Evolutionary conservation across 2,797 vertebrate species (phyloP).

Genomic region (Acipenser oxyrinchus): DNA sequence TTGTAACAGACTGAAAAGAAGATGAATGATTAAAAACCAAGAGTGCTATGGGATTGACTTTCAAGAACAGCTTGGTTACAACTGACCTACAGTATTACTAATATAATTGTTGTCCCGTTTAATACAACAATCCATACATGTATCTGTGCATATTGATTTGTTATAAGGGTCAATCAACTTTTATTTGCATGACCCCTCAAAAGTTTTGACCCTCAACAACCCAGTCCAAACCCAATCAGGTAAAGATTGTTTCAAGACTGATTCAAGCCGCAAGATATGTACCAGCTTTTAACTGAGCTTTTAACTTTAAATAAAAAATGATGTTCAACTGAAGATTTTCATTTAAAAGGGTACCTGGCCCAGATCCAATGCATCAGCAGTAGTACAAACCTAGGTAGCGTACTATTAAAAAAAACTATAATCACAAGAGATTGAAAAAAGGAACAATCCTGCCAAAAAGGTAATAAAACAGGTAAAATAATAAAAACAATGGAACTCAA

Average conservation of each 20-base stretch:
- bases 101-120: too few relatives aligned
- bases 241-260: slow-evolving; percentile 7
- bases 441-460: too few relatives aligned
- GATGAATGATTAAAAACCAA: not conserved
- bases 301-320: slow-evolving; percentile 14
- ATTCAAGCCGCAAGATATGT: slow-evolving; percentile 16
- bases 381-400: too few relatives aligned
- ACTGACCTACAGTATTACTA: too few relatives aligned
- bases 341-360: slow-evolving; percentile 1
- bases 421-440: too few relatives aligned
- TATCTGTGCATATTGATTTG: slow-evolving; percentile 14
- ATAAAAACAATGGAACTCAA: too few relatives aligned
- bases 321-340: slow-evolving; percentile 3
- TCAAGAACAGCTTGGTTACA: too few relatives aligned
- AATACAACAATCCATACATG: not conserved
- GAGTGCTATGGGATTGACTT: too few relatives aligned
- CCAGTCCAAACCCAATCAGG: slow-evolving; percentile 21
- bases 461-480: too few relatives aligned
- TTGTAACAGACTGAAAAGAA: not conserved
- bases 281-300: slow-evolving; percentile 5
- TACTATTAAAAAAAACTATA: too few relatives aligned
- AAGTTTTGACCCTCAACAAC: slow-evolving; percentile 9
- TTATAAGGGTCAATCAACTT: slow-evolving; percentile 15
- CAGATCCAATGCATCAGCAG: too few relatives aligned
- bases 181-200: slow-evolving; percentile 13